Evolutionary conservation across 2,888 invertebrate species (phyloP).

Genomic region (Drosophila eohydei): DNA sequence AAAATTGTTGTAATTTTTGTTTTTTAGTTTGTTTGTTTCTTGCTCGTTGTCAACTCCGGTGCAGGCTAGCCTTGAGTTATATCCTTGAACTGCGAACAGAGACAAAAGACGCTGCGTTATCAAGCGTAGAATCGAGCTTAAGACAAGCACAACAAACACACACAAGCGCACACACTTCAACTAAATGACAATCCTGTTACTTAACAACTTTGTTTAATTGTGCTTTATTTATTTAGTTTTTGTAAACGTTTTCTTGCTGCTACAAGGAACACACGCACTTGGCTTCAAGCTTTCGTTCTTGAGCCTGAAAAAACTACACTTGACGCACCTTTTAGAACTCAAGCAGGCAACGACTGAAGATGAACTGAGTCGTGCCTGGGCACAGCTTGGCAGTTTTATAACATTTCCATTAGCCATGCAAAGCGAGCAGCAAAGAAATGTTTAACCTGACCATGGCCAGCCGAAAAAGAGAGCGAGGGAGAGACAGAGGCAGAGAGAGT

Average conservation of each 20-base stretch:
- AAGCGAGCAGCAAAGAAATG: constrained; percentile 64
- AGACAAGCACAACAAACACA: constrained; percentile 24
- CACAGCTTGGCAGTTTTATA: constrained; percentile 82
- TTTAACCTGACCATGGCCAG: constrained; percentile 59
- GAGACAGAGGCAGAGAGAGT: constrained; percentile 17
- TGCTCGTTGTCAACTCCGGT: constrained; percentile 15
- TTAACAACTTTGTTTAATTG: constrained; percentile 20
- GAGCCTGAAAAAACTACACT: constrained; percentile 15
- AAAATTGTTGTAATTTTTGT: neutral
- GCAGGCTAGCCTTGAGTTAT: constrained; percentile 40
- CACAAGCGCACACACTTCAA: constrained; percentile 15
- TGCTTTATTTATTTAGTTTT: constrained; percentile 13
- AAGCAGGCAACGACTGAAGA: constrained; percentile 81
- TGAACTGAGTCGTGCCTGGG: constrained; percentile 83
- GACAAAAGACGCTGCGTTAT: constrained; percentile 50
- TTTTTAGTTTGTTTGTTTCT: neutral
- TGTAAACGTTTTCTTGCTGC: constrained; percentile 3
- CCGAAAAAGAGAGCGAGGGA: constrained; percentile 12
- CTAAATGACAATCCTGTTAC: constrained; percentile 42
- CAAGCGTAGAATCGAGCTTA: constrained; percentile 26
- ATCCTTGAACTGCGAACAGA: constrained; percentile 75
- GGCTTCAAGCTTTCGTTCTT: constrained; percentile 16
- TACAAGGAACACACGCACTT: constrained; percentile 32
- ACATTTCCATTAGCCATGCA: constrained; percentile 78
- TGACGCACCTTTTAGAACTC: constrained; percentile 58